These are phyloP conservation scores for Agriopis leucophaearia DNA, from an alignment of 2,888 invertebrate species.

Conservation along the genomic window DNA sequence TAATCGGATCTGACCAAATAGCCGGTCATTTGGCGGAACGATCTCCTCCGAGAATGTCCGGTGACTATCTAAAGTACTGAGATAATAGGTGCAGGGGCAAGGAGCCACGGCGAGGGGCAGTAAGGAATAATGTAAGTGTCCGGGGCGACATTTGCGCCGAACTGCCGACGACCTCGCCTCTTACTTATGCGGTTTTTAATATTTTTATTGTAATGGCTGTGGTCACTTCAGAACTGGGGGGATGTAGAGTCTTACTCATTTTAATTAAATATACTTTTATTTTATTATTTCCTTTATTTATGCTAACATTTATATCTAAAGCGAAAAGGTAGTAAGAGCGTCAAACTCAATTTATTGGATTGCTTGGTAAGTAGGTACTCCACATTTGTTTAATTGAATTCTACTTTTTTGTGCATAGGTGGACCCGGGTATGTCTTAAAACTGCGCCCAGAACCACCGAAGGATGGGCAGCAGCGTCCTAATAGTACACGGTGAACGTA, in stretches of 20 bases:
- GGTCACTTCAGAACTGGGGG: slow-evolving; percentile 66
- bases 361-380: no score
- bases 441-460: no score
- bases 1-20: slow-evolving; percentile 84
- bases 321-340: no score
- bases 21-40: slow-evolving; percentile 82
- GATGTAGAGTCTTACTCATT: slow-evolving; percentile 50
- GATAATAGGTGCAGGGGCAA: slow-evolving; percentile 82
- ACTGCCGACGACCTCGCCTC: slow-evolving; percentile 85
- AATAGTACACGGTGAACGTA: no score
- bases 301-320: no score
- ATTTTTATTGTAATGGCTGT: slow-evolving; percentile 89
- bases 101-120: slow-evolving; percentile 61
- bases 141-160: slow-evolving; percentile 86
- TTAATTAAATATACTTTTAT: background rate
- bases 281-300: no score
- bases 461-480: no score
- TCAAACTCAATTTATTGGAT: no score
- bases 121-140: slow-evolving; percentile 84
- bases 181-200: slow-evolving; percentile 87
- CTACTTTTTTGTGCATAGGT: no score
- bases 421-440: no score
- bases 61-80: slow-evolving; percentile 86
- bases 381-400: no score
- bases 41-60: slow-evolving; percentile 77